These are phyloP conservation scores for Achatina immaculata DNA, from an alignment of 1,140 invertebrate species.

Conservation along the genomic window DNA sequence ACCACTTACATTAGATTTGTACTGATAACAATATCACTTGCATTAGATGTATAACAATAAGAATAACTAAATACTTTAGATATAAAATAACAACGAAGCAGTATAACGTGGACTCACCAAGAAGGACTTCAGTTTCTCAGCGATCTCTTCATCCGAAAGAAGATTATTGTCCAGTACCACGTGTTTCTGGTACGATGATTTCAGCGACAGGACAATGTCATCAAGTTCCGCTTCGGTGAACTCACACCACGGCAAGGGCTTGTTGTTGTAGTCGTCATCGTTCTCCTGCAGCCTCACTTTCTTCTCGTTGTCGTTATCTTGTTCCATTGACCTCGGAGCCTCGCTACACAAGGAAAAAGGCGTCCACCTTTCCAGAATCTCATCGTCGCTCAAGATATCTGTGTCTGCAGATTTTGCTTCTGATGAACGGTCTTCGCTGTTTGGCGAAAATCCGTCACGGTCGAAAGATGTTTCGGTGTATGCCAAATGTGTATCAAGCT, in stretches of 20 bases:
- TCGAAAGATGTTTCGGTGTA: no score
- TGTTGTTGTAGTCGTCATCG: slow-evolving; percentile 1
- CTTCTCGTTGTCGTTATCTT: neutral
- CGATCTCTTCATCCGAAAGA: slow-evolving; percentile 21
- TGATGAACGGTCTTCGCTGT: no score
- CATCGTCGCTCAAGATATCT: neutral
- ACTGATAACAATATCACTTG: no score
- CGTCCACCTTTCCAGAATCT: neutral
- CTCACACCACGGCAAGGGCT: slow-evolving; percentile 24
- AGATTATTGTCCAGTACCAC: neutral
- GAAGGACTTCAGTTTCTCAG: slow-evolving; percentile 23
- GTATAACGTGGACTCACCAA: no score
- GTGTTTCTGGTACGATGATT: neutral
- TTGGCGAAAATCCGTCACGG: no score
- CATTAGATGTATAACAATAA: no score
- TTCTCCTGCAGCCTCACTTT: neutral
- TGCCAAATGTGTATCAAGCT: no score
- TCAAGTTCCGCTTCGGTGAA: slow-evolving; percentile 25
- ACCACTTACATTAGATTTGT: no score
- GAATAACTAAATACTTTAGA: no score
- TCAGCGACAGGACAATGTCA: slow-evolving; percentile 5
- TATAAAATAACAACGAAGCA: no score
- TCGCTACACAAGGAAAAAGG: neutral
- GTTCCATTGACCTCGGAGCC: neutral
- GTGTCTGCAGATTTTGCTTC: no score